Evolutionary conservation across 2,113 vertebrate species (phyloP).

Genomic region (Pogona vitticeps): DNA sequence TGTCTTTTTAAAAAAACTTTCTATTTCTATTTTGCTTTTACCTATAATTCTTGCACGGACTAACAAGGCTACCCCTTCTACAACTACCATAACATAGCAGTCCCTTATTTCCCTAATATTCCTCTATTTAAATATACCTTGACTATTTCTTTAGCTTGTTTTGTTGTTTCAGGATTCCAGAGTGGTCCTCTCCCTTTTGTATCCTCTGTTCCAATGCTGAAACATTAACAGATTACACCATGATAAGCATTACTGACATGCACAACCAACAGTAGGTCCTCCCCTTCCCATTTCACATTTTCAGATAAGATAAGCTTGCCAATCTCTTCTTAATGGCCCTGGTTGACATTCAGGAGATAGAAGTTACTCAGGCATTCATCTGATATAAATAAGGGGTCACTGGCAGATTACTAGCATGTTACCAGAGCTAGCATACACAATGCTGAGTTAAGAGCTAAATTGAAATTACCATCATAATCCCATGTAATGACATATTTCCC

Average conservation of each 20-base stretch:
- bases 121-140: conserved; percentile 31
- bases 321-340: background rate
- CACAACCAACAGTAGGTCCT: background rate
- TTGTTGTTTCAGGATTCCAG: background rate
- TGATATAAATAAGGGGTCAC: background rate
- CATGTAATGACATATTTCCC: background rate
- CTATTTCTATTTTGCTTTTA: no score
- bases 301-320: background rate
- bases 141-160: conserved; percentile 6
- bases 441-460: background rate
- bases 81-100: no score
- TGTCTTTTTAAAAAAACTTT: no score
- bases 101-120: background rate
- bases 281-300: background rate
- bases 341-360: background rate
- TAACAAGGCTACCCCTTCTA: no score
- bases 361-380: background rate
- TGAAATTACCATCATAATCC: background rate
- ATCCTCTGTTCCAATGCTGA: conserved; percentile 48
- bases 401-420: background rate
- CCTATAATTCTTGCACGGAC: no score
- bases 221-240: conserved; percentile 35
- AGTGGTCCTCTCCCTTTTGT: conserved; percentile 13
- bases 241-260: background rate
- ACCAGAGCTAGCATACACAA: background rate